Evolutionary conservation across 1,140 invertebrate species (phyloP).

Genomic region (Heliconius hewitsoni): DNA sequence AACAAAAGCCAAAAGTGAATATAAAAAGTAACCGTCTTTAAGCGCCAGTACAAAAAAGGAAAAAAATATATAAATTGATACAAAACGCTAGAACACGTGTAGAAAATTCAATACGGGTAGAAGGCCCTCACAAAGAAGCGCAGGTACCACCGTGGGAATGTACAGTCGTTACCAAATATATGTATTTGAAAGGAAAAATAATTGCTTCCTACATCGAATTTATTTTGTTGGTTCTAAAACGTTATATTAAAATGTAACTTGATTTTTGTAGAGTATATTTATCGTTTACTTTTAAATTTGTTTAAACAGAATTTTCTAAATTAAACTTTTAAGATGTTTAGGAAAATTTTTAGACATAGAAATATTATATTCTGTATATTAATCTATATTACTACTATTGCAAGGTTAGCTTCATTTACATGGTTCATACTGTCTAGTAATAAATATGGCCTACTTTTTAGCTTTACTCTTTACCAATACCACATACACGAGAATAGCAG

Average conservation of each 20-base stretch:
- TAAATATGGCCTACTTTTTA: background rate
- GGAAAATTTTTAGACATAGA: too few relatives aligned
- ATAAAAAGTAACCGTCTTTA: constrained; percentile 6
- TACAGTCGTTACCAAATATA: constrained; percentile 27
- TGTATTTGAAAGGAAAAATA: constrained; percentile 11
- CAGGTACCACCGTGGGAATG: constrained; percentile 16
- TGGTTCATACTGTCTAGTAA: background rate
- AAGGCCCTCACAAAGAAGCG: constrained; percentile 28
- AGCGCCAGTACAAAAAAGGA: background rate
- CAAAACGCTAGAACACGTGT: constrained; percentile 24
- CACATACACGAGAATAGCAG: background rate
- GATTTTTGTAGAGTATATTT: background rate
- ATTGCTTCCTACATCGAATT: background rate
- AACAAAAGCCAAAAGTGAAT: background rate
- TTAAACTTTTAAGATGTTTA: background rate
- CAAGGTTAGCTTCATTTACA: background rate
- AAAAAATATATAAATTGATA: constrained; percentile 15
- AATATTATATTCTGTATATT: too few relatives aligned
- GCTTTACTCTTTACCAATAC: background rate
- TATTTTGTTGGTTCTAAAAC: background rate
- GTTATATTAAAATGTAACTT: background rate
- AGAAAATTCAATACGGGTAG: constrained; percentile 17
- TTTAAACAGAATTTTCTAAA: background rate
- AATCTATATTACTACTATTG: background rate
- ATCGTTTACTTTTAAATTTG: background rate